Percentiles rank a stretch among this genome's conserved stretches.
These are phyloP conservation scores for Rhyacichthys aspro DNA, from an alignment of 2,797 vertebrate genomes.

Conservation along the genomic window DNA sequence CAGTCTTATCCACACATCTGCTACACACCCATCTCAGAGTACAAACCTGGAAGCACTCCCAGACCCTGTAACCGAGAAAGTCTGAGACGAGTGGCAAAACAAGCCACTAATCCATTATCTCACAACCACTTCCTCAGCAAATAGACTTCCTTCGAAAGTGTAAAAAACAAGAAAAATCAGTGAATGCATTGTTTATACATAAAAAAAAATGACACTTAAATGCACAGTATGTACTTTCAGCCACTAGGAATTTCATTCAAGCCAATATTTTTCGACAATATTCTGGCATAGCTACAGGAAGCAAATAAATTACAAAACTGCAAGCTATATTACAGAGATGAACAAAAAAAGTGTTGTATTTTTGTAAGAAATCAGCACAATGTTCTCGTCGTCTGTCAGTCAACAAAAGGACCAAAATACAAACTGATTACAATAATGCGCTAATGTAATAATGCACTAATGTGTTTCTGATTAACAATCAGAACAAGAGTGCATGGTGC, in stretches of 20 bases:
- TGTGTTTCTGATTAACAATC: constrained; percentile 6
- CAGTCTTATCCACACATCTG: constrained; percentile 64
- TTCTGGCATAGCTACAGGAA: background rate
- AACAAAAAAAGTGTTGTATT: no score
- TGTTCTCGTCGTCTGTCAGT: background rate
- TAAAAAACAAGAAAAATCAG: constrained; percentile 11
- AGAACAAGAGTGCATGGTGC: background rate
- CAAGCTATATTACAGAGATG: no score
- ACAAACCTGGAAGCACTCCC: constrained; percentile 65
- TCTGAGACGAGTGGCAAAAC: constrained; percentile 41
- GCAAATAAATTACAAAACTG: background rate
- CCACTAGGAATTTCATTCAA: background rate
- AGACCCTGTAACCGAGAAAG: constrained; percentile 31
- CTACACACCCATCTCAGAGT: constrained; percentile 49
- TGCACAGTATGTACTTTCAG: background rate
- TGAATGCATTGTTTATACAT: constrained; percentile 4
- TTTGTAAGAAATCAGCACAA: no score
- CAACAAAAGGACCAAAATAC: background rate
- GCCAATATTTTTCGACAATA: background rate
- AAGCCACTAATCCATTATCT: constrained; percentile 54
- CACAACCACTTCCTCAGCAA: constrained; percentile 32
- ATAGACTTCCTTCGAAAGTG: constrained; percentile 39
- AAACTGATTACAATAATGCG: background rate
- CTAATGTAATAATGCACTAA: background rate
- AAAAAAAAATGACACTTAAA: background rate